Conservation (phyloP, 53 echinoderm and acorn worm genomes). For the Astropecten irregularis region DNA sequence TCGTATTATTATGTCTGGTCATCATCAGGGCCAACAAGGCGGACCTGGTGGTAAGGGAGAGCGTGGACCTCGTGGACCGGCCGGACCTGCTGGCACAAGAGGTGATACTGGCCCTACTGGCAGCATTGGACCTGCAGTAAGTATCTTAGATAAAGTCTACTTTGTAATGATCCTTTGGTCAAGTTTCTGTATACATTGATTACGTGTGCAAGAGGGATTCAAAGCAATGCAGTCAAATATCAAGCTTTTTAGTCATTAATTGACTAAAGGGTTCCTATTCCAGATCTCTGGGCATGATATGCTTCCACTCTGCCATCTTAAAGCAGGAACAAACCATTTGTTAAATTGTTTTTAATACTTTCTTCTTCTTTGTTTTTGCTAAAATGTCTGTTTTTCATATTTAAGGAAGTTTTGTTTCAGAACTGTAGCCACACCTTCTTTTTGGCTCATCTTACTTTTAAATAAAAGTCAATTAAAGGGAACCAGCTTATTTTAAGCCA, state of each 20-base stretch:
- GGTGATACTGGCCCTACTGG: conserved; percentile 38
- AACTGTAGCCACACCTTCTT: too few relatives aligned
- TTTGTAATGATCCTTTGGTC: not conserved
- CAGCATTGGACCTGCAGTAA: conserved; percentile 37
- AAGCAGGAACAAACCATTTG: not conserved
- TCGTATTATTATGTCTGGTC: too few relatives aligned
- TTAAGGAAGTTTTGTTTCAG: too few relatives aligned
- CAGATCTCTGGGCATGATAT: not conserved
- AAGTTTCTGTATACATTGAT: not conserved
- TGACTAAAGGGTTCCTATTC: not conserved
- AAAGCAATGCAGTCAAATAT: not conserved
- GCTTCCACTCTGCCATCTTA: not conserved
- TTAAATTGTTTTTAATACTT: too few relatives aligned
- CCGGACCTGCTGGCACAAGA: conserved; percentile 46
- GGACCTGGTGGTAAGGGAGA: conserved; percentile 49
- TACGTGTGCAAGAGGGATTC: not conserved
- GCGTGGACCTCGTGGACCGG: conserved; percentile 62
- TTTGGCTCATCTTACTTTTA: too few relatives aligned
- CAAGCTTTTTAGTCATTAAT: not conserved
- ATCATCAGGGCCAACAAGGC: conserved; percentile 58
- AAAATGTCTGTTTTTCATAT: too few relatives aligned
- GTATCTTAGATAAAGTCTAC: not conserved
- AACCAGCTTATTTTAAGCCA: too few relatives aligned
- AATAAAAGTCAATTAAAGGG: too few relatives aligned
- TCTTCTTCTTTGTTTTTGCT: too few relatives aligned